These are phyloP conservation scores for Hiodon tergisus DNA, from an alignment of 2,113 vertebrate species.

Conservation along the genomic window DNA sequence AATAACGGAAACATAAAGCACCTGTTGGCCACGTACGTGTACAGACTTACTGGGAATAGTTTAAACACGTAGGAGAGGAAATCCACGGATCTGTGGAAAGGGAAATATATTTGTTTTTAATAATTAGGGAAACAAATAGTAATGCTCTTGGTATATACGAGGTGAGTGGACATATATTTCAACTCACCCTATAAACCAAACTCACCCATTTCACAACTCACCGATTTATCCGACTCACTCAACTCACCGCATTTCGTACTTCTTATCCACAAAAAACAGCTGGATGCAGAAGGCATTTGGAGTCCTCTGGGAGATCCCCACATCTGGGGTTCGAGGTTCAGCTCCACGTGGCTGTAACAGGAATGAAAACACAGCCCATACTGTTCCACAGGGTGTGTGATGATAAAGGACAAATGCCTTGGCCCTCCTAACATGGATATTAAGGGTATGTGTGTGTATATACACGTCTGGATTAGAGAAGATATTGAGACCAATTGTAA, in stretches of 20 bases:
- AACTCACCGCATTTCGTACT: slow-evolving; percentile 71
- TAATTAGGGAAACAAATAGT: too few species aligned
- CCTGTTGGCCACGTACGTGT: too few species aligned
- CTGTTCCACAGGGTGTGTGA: background rate
- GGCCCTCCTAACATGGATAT: too few species aligned
- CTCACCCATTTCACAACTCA: background rate
- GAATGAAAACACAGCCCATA: background rate
- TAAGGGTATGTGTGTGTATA: too few species aligned
- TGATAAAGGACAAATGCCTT: too few species aligned
- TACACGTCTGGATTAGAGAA: too few species aligned
- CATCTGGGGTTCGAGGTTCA: background rate
- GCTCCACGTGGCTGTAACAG: slow-evolving; percentile 24
- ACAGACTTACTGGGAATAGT: slow-evolving; percentile 77
- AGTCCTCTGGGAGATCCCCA: slow-evolving; percentile 33
- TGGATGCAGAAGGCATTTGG: slow-evolving; percentile 69
- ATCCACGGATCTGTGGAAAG: slow-evolving; percentile 75
- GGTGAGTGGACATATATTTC: slow-evolving; percentile 6
- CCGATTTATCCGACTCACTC: background rate
- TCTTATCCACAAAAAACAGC: slow-evolving; percentile 72
- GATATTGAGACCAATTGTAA: too few species aligned
- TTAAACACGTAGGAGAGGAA: slow-evolving; percentile 77
- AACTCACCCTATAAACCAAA: too few species aligned
- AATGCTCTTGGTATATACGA: background rate
- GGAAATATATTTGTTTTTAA: slow-evolving; percentile 4
- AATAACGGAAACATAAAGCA: too few species aligned